Evolutionary conservation across 35 echinoderm and acorn worm genomes (phyloP), one percentile per base, ranked within the genome.

Genomic region (Lytechinus variegatus): DNA sequence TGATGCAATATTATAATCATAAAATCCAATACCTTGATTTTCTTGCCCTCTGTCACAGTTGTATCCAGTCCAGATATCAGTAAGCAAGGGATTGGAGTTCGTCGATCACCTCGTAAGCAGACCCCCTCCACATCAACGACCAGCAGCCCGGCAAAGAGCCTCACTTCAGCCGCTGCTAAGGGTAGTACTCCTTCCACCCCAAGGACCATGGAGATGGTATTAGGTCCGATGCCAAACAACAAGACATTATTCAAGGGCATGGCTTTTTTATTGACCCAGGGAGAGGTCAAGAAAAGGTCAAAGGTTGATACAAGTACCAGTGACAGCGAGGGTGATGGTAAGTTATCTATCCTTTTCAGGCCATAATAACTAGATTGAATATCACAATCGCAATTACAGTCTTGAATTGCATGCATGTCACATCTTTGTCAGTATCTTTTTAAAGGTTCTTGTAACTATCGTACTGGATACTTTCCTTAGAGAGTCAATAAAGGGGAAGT

Each of bases 171-270:
- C 93, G 24, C 51, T 92, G 24, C 52, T 28, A n/a, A n/a, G n/a
- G n/a, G n/a, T n/a, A n/a, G n/a, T n/a, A 19, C 24, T 29, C 87
- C 71, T 5, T 87, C 94, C 1, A 91, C 55, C 2, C 58, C 51
- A 27, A 27, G 87, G 56, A 53, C 28, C 88, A 56, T 57, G 52
- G 92, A 29, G 33, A 61, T 54, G 56, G 9, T 87, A 21, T 54
- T 97, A 91, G 97, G 97, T 1, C 95, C 95, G 24, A 28, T 99
- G 66, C 97, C 98, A 8, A 97, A 16, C 14, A 95, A 96, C 94
- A 95, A 88, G 52, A 89, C 94, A 14, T 90, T 99, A 8, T 99
- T 99, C 94, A 96, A 97, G 27, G 96, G 96, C 1, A 89, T 95
- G 4, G 95, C 95, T 3, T 99, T 99, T 54, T 94, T 99, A 19